Base-by-base conservation (phyloP, 2,797 vertebrate species). In the Spea hammondii region DNA sequence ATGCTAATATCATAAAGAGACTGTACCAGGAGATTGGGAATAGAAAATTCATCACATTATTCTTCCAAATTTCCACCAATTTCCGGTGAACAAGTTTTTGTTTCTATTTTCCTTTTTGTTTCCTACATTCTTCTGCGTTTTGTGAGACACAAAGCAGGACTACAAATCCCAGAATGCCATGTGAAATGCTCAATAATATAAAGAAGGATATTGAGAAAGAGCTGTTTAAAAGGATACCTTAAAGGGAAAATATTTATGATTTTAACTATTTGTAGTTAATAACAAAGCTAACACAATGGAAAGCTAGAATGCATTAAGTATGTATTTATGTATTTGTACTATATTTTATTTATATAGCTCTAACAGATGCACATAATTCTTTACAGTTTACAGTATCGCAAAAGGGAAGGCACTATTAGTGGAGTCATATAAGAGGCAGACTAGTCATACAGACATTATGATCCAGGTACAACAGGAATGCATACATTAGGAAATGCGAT, bases 161-260 rank as follows among this genome's bases (percentile, higher is more conserved):
- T 73, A 51, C 72, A 70, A 49, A 17, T 70, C 49, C 9, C 48
- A 69, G 17, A 69, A 17, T 79, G 45, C 46, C 5, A 12, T 51
- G 49, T 13, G 44, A 10, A 67, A 73, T 47, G 45, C 49, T 60
- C 62, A 55, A 9, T 53, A 5, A 49, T 59, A 46, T 14, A 73
- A 9, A 72, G 54, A 78, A 45, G 54, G 65, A 45, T 50, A 47
- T 49, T 46, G 17, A 17, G 44, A 60, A 77, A 47, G 9, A 6
- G 49, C 5, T 62, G 12, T 53, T 53, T 44, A 70, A 71, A 77
- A 17, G 5, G 6, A 51, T 12, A 6, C 8, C 9, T 62, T 51
- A 70, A 44, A 53, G 11, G 44, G 5, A 14, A 72, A 78, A 44
- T 32, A 32, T 32, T 1, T n/a, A n/a, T n/a, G n/a, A n/a, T n/a